phyloP scores from a whole-genome alignment of 2,113 vertebrate genomes.

The Sphaerodactylus townsendi region DNA sequence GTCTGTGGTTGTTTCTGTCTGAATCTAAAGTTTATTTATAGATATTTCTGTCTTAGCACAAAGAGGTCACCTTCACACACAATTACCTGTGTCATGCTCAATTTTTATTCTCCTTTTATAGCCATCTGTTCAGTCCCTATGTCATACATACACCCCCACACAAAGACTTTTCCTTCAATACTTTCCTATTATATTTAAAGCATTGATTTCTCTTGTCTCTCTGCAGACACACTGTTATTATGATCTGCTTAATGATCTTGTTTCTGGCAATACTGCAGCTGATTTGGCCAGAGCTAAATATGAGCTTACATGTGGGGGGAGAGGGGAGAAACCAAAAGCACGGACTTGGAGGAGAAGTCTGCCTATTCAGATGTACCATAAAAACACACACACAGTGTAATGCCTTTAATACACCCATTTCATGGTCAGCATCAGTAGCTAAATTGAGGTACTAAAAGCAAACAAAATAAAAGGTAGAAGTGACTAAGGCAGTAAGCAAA shows the following conservation, averaged over 20 bases:
- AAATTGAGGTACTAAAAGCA: neutral
- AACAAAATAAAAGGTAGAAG: neutral
- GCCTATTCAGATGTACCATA: neutral
- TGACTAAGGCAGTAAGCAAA: too few relatives aligned
- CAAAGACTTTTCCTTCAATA: neutral
- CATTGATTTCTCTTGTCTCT: conserved; percentile 5
- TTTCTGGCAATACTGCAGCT: neutral
- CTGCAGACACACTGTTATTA: neutral
- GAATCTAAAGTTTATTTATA: neutral
- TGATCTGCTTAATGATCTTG: neutral
- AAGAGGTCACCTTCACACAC: conserved; percentile 18
- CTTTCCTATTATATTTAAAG: conserved; percentile 9
- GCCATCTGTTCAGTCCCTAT: conserved; percentile 17
- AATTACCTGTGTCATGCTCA: conserved; percentile 17
- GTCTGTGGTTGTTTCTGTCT: neutral
- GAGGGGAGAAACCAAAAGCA: neutral
- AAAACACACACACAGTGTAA: neutral
- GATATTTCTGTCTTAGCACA: neutral
- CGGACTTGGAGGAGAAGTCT: neutral
- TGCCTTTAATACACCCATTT: neutral
- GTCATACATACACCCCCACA: neutral
- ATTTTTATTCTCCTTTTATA: conserved; percentile 25
- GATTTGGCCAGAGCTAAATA: neutral
- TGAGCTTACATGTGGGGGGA: neutral
- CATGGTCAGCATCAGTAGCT: neutral